Evolutionary conservation across 2,797 vertebrate genomes (phyloP), one percentile per base, ranked within the genome.

Genomic region (Coluber constrictor): DNA sequence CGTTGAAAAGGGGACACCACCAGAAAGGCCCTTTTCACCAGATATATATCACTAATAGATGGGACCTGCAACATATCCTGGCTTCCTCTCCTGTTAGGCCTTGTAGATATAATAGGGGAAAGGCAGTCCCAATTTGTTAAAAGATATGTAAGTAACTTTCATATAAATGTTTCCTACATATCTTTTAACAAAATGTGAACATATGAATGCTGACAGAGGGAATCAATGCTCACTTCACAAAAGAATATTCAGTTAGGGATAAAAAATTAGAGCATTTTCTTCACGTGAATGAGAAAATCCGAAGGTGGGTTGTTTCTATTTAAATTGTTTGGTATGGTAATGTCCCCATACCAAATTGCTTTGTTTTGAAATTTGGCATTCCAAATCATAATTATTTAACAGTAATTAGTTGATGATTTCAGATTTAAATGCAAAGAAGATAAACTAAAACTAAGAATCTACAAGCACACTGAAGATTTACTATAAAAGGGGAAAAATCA

Each of bases 311-410:
- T 32, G 16, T 29, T 18, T 3, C 4, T 18, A 56, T n/a, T 16
- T 90, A 93, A 93, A 88, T 57, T 91, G 1, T 0, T 93, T 20
- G 63, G 20, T 92, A 93, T 89, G 10, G 79, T 15, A 91, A 87
- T 56, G 0, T 32, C 90, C 29, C 92, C 90, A 83, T 0, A 0
- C 0, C n/a, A 32, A 79, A 70, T 12, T 70, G 0, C 51, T 94
- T 92, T 88, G 27, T 79, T 93, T 92, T 63, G 0, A 94, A 93
- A 92, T 0, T 0, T 93, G 88, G 43, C 4, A 54, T 2, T 91
- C 5, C 74, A 47, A 83, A 83, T 47, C 13, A 5, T 25, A 92
- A 74, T 43, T 2, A 0, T 37, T 70, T 89, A 54, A 56, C 3
- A 1, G 1, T 57, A 12, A 10, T 27, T 95, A 0, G 0, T 10